A percentile compares a stretch with the other conserved stretches of the same genome.
phyloP scores from a whole-genome alignment of 30 jellyfish, hydroid and myxozoan species.

The Aurelia aurita region DNA sequence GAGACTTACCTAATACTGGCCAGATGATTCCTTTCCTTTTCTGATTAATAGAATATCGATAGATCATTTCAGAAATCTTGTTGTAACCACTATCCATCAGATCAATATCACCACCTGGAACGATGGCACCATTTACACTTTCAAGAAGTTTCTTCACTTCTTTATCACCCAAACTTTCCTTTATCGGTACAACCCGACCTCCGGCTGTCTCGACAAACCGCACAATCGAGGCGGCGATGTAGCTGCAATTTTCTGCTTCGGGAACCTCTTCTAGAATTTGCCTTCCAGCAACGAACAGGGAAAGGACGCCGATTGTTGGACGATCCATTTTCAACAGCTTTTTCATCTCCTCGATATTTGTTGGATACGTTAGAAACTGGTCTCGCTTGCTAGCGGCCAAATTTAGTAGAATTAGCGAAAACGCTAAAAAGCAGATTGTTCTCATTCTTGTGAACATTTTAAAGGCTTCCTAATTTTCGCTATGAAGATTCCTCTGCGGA shows the following conservation, averaged over 20 bases:
- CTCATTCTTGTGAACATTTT: too few relatives aligned
- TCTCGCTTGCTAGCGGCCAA: slow-evolving; percentile 5
- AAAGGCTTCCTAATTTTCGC: too few relatives aligned
- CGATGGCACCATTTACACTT: slow-evolving; percentile 79
- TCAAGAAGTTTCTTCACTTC: slow-evolving; percentile 60
- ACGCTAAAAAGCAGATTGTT: too few relatives aligned
- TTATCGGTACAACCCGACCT: slow-evolving; percentile 84
- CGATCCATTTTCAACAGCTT: slow-evolving; percentile 73
- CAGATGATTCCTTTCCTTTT: slow-evolving; percentile 70
- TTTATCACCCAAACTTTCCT: slow-evolving; percentile 60
- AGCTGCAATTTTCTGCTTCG: slow-evolving; percentile 57
- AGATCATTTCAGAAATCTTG: slow-evolving; percentile 57
- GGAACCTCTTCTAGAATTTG: slow-evolving; percentile 67
- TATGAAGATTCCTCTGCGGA: too few relatives aligned
- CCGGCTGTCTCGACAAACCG: slow-evolving; percentile 89
- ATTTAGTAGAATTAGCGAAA: not conserved
- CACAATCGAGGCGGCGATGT: slow-evolving; percentile 87
- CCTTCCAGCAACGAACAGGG: slow-evolving; percentile 69
- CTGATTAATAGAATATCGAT: slow-evolving; percentile 60
- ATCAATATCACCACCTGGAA: slow-evolving; percentile 93
- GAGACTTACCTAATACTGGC: slow-evolving; percentile 82
- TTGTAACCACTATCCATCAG: slow-evolving; percentile 83
- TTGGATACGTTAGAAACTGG: slow-evolving; percentile 74
- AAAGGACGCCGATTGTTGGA: slow-evolving; percentile 79
- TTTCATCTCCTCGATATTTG: slow-evolving; percentile 72